phyloP scores from a whole-genome alignment of 1,140 invertebrate species.

The Psix sp. region DNA sequence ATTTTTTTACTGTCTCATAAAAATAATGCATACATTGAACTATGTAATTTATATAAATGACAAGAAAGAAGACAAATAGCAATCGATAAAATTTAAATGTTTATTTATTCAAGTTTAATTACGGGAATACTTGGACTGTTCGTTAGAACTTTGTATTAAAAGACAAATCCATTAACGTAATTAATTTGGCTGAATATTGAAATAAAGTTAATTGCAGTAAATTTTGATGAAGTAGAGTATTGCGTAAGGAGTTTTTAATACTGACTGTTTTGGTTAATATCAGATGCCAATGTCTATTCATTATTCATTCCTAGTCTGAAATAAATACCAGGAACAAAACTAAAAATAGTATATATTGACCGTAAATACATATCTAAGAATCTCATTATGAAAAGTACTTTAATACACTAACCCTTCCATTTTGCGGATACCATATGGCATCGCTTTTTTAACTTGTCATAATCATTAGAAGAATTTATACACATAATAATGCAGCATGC shows the following conservation, averaged over 20 bases:
- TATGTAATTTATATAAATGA: too few relatives aligned
- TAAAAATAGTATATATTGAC: conserved; percentile 41
- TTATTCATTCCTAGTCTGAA: conserved; percentile 25
- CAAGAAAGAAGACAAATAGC: too few relatives aligned
- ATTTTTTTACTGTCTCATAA: too few relatives aligned
- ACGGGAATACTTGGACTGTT: too few relatives aligned
- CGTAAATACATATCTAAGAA: conserved; percentile 57
- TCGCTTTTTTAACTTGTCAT: conserved; percentile 33
- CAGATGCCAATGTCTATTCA: conserved; percentile 31
- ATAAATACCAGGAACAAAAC: conserved; percentile 34
- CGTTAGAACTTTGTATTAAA: too few relatives aligned
- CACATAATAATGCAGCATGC: conserved; percentile 26
- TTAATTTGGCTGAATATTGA: too few relatives aligned
- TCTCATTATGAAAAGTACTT: conserved; percentile 44
- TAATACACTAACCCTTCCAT: conserved; percentile 44
- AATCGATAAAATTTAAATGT: too few relatives aligned
- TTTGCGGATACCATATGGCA: conserved; percentile 42
- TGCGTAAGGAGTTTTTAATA: conserved; percentile 13
- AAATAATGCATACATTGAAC: too few relatives aligned
- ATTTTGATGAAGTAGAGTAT: too few relatives aligned
- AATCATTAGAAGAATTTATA: conserved; percentile 54
- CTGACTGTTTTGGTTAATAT: conserved; percentile 19
- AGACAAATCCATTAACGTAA: too few relatives aligned
- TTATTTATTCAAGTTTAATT: too few relatives aligned
- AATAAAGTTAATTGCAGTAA: too few relatives aligned